Percentiles rank a stretch among this genome's conserved stretches.
Conservation (phyloP, 1,140 invertebrate genomes). For the Hetaerina americana region DNA sequence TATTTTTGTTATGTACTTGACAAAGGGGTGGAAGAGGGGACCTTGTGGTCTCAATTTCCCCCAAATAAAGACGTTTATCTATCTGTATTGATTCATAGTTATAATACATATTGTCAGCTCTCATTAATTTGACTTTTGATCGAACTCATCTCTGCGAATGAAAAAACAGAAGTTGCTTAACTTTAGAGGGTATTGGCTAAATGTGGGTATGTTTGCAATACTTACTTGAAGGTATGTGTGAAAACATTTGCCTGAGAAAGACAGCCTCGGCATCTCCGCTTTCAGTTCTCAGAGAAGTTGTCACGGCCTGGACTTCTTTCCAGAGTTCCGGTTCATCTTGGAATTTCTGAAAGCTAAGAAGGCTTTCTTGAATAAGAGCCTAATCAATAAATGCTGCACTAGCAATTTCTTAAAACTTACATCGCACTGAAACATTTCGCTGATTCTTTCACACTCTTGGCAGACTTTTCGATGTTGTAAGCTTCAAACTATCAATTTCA, state of each 20-base stretch:
- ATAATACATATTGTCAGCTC: too few relatives aligned
- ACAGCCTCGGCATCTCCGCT: conserved; percentile 35
- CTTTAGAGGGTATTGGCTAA: too few relatives aligned
- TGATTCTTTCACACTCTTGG: conserved; percentile 63
- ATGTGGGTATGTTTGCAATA: neutral
- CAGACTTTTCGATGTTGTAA: conserved; percentile 65
- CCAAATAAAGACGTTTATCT: too few relatives aligned
- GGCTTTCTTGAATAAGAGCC: conserved; percentile 5
- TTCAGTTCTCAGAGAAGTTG: conserved; percentile 52
- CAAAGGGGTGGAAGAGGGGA: too few relatives aligned
- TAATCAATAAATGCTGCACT: too few relatives aligned
- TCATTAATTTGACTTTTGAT: too few relatives aligned
- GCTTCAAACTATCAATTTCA: conserved; percentile 51
- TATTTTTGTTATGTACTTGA: too few relatives aligned
- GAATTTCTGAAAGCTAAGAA: conserved; percentile 42
- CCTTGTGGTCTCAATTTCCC: too few relatives aligned
- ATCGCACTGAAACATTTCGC: conserved; percentile 65
- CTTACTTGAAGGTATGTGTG: conserved; percentile 10
- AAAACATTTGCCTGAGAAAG: conserved; percentile 37
- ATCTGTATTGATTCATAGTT: too few relatives aligned
- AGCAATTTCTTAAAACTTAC: conserved; percentile 26
- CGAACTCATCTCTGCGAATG: too few relatives aligned
- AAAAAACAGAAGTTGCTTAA: too few relatives aligned
- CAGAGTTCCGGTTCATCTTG: conserved; percentile 49
- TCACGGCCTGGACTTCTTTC: conserved; percentile 66